Evolutionary conservation across 2,113 vertebrate genomes (phyloP).

Genomic region (Gulo gulo): DNA sequence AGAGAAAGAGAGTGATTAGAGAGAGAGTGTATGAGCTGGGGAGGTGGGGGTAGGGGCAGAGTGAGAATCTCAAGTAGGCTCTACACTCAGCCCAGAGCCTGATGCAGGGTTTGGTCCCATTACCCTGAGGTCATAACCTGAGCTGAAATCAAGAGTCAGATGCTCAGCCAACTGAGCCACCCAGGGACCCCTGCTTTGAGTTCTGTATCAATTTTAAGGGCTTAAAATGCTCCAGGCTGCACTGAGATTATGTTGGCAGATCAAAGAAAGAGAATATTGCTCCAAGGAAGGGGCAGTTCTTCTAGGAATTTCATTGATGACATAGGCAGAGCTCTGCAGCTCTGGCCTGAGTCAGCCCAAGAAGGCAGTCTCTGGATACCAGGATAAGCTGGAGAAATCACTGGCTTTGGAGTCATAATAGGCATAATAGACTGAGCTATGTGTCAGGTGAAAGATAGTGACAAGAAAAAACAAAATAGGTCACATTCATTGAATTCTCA

Average conservation of each 20-base stretch:
- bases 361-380: not conserved
- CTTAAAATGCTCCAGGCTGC: not conserved
- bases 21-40: not conserved
- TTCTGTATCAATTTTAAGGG: not conserved
- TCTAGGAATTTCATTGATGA: not conserved
- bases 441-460: not conserved
- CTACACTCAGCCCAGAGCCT: not conserved
- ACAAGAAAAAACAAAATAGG: not conserved
- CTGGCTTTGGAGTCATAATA: not conserved
- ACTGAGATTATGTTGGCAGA: not conserved
- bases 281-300: not conserved
- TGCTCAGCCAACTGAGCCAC: not conserved
- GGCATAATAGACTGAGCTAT: not conserved
- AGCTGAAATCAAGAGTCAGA: not conserved
- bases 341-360: not conserved
- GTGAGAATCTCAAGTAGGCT: not conserved
- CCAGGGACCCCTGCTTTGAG: not conserved
- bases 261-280: not conserved
- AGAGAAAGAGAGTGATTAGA: not conserved
- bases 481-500: not conserved
- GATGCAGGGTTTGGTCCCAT: not conserved
- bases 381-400: not conserved
- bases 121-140: not conserved
- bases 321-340: not conserved
- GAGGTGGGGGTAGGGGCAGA: not conserved